Base-by-base conservation (phyloP, 2,797 vertebrate genomes). In the Helostoma temminkii region DNA sequence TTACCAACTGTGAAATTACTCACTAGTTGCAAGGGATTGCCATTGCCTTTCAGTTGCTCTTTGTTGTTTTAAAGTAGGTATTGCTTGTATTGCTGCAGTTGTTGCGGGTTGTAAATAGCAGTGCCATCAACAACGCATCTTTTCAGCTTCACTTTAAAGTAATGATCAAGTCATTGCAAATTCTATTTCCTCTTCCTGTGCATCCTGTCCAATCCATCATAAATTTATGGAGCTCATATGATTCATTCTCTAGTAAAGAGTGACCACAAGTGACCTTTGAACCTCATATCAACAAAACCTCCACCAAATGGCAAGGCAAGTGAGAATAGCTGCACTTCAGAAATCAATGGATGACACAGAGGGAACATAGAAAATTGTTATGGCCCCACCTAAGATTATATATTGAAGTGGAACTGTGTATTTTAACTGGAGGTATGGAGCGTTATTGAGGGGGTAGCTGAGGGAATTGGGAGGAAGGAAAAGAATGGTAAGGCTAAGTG, bases 401-500 rank as follows among this genome's bases (percentile, higher is more conserved):
- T 70, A 71, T 71, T 70, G 57, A 69, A 70, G 49, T 9, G 1
- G 22, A 74, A 57, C 66, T 72, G 46, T 75, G 73, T 81, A 69
- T 84, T 88, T 84, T 71, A 71, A 72, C 66, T 6, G 1, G 55
- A 18, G 0, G 62, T n/a, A 19, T 69, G 70, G 64, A 74, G 74
- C 60, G 85, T 83, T 83, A 84, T 73, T 69, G 74, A 78, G 66
- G 70, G 75, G 48, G 26, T 28, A 61, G 68, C 75, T 49, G 41
- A 66, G 61, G 26, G 37, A 80, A 56, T 61, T 66, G 60, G 63
- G 61, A 62, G 43, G 70, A 50, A 58, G 66, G 66, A 52, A 42
- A 36, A 32, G 64, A 80, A 81, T 70, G 75, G 69, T 85, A 56
- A 73, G 48, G 60, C 71, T 86, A 82, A 90, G 76, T 86, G 81